phyloP scores from a whole-genome alignment of 2,888 invertebrate genomes.

The Digitonthophagus gazella region DNA sequence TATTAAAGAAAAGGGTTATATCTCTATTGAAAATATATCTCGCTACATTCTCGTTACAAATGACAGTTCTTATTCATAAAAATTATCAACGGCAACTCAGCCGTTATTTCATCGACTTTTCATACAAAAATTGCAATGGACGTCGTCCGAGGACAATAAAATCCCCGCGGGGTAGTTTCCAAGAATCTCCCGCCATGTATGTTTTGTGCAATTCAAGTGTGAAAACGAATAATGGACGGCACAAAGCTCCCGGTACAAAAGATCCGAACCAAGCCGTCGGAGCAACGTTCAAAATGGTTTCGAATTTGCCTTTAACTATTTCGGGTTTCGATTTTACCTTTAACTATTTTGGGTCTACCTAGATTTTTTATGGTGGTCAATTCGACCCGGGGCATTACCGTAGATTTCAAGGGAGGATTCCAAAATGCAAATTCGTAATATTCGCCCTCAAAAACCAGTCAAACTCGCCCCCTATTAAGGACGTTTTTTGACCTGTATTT shows the following conservation, averaged over 20 bases:
- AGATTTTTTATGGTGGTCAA: conserved; percentile 3
- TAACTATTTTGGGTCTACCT: conserved; percentile 1
- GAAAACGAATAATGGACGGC: conserved; percentile 4
- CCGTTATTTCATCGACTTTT: neutral
- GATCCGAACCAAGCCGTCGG: neutral
- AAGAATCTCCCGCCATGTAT: conserved; percentile 5
- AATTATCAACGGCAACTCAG: neutral
- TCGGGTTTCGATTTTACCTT: neutral
- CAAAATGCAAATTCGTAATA: neutral
- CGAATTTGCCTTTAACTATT: conserved; percentile 7
- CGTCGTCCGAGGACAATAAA: neutral
- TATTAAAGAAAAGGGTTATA: neutral
- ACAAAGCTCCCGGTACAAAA: conserved; percentile 10
- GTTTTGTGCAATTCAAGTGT: conserved; percentile 17
- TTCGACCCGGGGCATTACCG: neutral
- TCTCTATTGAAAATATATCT: neutral
- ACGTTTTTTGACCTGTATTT: conserved; percentile 1
- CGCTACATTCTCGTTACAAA: too few species aligned
- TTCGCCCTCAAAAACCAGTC: neutral
- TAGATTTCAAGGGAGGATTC: neutral
- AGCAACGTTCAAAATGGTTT: neutral
- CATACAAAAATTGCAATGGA: neutral
- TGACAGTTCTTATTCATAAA: too few species aligned
- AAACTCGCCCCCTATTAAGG: neutral
- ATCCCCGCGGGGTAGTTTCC: conserved; percentile 1